phyloP scores from a whole-genome alignment of 2,888 invertebrate species.

The Julus scandinavius region DNA sequence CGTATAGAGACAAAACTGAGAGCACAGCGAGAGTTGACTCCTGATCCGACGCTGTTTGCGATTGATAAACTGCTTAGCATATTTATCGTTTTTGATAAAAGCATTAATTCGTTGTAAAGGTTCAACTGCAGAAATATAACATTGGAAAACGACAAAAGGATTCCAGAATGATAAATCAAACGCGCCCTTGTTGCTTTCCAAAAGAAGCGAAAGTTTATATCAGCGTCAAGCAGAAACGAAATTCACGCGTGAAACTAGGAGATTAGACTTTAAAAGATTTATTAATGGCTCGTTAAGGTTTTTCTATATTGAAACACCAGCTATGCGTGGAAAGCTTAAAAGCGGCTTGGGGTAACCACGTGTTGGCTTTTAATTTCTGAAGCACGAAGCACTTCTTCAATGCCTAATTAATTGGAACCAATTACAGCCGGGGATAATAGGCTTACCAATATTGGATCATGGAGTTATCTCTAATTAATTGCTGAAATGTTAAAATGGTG shows the following conservation, averaged over 20 bases:
- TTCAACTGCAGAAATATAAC: not conserved
- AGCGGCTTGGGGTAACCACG: not conserved
- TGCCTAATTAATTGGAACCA: not conserved
- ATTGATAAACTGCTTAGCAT: not conserved
- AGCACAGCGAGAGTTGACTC: no score
- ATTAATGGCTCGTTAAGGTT: not conserved
- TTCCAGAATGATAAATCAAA: not conserved
- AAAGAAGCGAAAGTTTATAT: not conserved
- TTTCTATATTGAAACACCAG: no score
- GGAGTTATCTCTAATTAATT: not conserved
- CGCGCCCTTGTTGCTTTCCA: not conserved
- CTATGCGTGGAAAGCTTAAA: not conserved
- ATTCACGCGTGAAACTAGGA: not conserved
- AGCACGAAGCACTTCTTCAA: not conserved
- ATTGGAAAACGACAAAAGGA: not conserved
- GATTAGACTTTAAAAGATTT: not conserved
- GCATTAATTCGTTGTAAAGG: not conserved
- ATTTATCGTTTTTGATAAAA: conserved; percentile 1
- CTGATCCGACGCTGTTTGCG: not conserved
- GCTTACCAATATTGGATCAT: not conserved
- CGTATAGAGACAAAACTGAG: no score
- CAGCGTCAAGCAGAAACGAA: not conserved
- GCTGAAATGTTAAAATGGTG: not conserved
- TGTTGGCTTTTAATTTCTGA: not conserved
- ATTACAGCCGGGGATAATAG: not conserved